Percentiles rank a stretch among this genome's conserved stretches.
Evolutionary conservation across 1,140 invertebrate genomes (phyloP).

Genomic region (Platorchestia sp.): DNA sequence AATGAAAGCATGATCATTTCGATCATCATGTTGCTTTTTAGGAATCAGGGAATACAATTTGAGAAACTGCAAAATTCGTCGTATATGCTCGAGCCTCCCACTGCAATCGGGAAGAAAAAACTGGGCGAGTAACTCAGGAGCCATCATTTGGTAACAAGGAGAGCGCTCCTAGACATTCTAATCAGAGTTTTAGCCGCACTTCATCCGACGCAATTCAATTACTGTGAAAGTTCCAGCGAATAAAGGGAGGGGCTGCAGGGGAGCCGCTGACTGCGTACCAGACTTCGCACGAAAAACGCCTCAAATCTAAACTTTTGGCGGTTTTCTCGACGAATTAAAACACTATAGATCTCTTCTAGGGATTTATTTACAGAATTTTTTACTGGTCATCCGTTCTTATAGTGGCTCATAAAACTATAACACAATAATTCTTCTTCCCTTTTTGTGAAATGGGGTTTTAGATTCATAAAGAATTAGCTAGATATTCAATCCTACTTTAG

Average conservation of each 20-base stretch:
- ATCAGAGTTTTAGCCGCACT: conserved; percentile 44
- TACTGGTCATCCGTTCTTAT: background rate
- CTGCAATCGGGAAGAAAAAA: background rate
- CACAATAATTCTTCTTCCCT: no score
- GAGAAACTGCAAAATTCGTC: background rate
- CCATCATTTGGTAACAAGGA: conserved; percentile 37
- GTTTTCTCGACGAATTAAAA: background rate
- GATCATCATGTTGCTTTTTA: background rate
- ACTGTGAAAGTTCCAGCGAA: conserved; percentile 17
- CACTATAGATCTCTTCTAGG: background rate
- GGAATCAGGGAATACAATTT: background rate
- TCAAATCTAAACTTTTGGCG: background rate
- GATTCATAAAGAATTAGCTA: no score
- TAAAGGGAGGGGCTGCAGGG: background rate
- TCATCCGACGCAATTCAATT: conserved; percentile 49
- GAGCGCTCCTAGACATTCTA: conserved; percentile 34
- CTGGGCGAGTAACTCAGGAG: background rate
- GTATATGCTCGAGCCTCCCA: background rate
- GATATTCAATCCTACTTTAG: no score
- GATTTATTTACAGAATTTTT: background rate
- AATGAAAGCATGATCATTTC: background rate
- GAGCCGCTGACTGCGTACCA: no score
- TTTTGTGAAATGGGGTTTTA: no score
- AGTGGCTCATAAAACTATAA: background rate
- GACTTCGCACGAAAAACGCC: background rate